phyloP scores from a whole-genome alignment of 2,888 invertebrate genomes.

The Sepiola atlantica region DNA sequence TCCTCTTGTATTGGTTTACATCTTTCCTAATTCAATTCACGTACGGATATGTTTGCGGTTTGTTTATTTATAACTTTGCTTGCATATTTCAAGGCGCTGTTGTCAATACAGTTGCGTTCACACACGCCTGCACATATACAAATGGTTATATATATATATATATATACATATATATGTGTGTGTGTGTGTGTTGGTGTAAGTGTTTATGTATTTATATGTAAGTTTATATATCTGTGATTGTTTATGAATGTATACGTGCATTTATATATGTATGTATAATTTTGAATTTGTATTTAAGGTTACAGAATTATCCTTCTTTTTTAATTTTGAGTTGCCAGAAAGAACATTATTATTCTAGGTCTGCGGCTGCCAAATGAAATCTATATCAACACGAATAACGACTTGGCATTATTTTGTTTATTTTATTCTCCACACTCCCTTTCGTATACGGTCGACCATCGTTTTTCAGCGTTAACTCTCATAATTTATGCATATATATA shows the following conservation, averaged over 20 bases:
- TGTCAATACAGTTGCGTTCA: not conserved
- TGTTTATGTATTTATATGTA: too few species aligned
- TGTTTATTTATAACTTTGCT: not conserved
- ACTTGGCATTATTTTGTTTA: not conserved
- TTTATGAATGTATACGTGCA: too few species aligned
- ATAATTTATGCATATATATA: too few species aligned
- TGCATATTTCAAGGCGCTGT: not conserved
- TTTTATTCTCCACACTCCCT: too few species aligned
- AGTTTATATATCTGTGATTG: too few species aligned
- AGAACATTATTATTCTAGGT: not conserved
- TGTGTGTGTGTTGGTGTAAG: not conserved
- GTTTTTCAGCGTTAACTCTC: too few species aligned
- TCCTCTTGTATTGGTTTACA: not conserved
- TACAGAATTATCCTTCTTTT: not conserved
- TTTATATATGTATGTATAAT: too few species aligned
- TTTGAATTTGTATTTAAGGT: too few species aligned
- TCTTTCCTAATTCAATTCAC: not conserved
- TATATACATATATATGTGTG: not conserved
- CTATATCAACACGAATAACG: not conserved
- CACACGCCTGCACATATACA: too few species aligned
- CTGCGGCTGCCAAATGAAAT: not conserved
- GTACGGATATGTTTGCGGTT: not conserved
- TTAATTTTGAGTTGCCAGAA: not conserved
- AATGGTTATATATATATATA: not conserved
- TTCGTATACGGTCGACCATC: too few species aligned